These are phyloP conservation scores for Hetaerina americana DNA, from an alignment of 1,140 invertebrate genomes.

Conservation along the genomic window DNA sequence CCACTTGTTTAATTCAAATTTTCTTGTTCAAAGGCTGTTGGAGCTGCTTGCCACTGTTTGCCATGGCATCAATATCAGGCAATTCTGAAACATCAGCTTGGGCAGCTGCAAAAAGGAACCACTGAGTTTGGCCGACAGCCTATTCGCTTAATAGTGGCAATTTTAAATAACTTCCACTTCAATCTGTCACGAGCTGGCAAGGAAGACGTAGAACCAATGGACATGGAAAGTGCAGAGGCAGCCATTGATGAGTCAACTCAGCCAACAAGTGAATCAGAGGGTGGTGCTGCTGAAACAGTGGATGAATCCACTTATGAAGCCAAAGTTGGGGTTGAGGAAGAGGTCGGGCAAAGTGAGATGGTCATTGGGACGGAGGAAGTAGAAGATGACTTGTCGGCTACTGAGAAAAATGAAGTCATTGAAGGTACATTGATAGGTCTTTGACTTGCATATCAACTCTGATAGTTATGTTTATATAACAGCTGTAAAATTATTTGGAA, in stretches of 20 bases:
- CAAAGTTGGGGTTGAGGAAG: slow-evolving; percentile 18
- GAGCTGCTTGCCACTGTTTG: slow-evolving; percentile 56
- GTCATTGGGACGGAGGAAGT: not conserved
- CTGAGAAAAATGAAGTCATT: not conserved
- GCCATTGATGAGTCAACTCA: slow-evolving; percentile 28
- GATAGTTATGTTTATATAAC: no score
- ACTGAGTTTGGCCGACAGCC: slow-evolving; percentile 56
- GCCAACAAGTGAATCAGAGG: not conserved
- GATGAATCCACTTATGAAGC: slow-evolving; percentile 22
- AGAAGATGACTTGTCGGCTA: slow-evolving; percentile 16
- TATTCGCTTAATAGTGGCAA: slow-evolving; percentile 62
- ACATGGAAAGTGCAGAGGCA: not conserved
- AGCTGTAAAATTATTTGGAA: no score
- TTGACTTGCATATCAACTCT: no score
- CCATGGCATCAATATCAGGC: slow-evolving; percentile 80
- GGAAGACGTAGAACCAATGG: not conserved
- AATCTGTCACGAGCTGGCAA: slow-evolving; percentile 50
- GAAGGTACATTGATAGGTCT: no score
- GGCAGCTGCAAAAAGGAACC: slow-evolving; percentile 53
- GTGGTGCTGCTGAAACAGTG: no score
- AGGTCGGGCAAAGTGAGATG: slow-evolving; percentile 6
- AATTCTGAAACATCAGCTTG: slow-evolving; percentile 65
- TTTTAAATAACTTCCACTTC: slow-evolving; percentile 88
- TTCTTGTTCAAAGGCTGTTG: slow-evolving; percentile 50
- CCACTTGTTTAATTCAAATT: no score